phyloP scores from a whole-genome alignment of 2,888 invertebrate species.

The Homarus gammarus region DNA sequence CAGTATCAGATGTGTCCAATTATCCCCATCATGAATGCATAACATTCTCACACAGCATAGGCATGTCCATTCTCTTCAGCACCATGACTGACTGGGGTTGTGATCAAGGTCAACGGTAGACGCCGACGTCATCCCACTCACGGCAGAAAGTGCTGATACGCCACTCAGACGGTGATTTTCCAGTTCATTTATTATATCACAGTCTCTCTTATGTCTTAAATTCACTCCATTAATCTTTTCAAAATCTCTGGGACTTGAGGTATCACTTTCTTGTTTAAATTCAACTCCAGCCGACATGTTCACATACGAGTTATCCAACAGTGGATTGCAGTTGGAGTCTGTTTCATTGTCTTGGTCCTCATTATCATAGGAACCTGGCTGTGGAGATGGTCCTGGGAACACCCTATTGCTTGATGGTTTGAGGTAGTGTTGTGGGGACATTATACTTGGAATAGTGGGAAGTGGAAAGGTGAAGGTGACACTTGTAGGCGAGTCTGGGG shows the following conservation, averaged over 20 bases:
- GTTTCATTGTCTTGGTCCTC: constrained; percentile 13
- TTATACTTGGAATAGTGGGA: constrained; percentile 20
- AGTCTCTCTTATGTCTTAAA: constrained; percentile 38
- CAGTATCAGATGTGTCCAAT: too few relatives aligned
- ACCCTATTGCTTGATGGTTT: constrained; percentile 51
- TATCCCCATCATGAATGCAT: too few relatives aligned
- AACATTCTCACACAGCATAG: too few relatives aligned
- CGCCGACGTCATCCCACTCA: constrained; percentile 67
- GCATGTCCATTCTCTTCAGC: too few relatives aligned
- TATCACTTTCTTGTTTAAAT: neutral
- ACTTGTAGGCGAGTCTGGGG: constrained; percentile 53
- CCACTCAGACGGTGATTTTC: constrained; percentile 65
- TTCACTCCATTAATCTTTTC: constrained; percentile 44
- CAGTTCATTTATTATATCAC: constrained; percentile 26
- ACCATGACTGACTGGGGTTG: constrained; percentile 64
- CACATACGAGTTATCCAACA: constrained; percentile 50
- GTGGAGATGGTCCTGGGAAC: constrained; percentile 9
- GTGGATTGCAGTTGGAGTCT: constrained; percentile 27
- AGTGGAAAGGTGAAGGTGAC: constrained; percentile 61
- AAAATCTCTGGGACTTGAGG: constrained; percentile 2
- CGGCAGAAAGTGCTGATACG: constrained; percentile 60
- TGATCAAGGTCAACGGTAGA: constrained; percentile 68
- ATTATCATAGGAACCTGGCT: neutral
- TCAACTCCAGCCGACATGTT: constrained; percentile 61
- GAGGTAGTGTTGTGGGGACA: constrained; percentile 63